Percentiles rank a stretch among this genome's conserved stretches.
These are phyloP conservation scores for Euphonia xanthogaster DNA, from an alignment of 2,797 vertebrate species.

Conservation along the genomic window DNA sequence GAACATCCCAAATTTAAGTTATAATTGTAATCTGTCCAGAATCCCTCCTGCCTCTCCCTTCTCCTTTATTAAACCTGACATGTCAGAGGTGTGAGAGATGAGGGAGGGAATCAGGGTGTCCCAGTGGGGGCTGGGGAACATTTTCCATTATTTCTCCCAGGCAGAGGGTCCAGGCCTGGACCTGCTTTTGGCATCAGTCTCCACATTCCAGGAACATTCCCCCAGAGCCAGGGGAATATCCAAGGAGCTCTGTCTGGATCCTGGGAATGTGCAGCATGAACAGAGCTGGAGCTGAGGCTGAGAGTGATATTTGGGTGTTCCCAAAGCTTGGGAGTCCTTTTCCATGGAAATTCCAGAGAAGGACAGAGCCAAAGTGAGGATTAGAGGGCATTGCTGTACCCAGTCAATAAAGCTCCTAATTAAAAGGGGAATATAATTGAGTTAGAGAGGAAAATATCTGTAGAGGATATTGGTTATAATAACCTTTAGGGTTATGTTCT, in stretches of 20 bases:
- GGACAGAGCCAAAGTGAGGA: neutral
- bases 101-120: neutral
- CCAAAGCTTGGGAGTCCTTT: neutral
- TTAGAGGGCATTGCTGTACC: rapidly evolving
- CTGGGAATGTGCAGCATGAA: neutral
- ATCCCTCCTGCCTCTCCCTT: neutral
- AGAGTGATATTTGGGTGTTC: neutral
- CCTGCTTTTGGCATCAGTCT: neutral
- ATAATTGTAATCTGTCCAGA: neutral
- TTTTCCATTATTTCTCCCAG: neutral
- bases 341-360: neutral
- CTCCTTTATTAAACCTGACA: neutral
- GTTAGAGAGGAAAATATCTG: neutral
- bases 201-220: neutral
- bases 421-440: neutral
- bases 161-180: neutral
- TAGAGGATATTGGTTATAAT: neutral
- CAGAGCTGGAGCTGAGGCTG: neutral
- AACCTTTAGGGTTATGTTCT: neutral
- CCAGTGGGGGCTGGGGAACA: neutral
- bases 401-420: neutral
- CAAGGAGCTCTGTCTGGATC: neutral
- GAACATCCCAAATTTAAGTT: neutral
- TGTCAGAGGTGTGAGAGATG: neutral
- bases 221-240: neutral